Base-by-base conservation (phyloP, 2,113 vertebrate species). In the Istiophorus platypterus region DNA sequence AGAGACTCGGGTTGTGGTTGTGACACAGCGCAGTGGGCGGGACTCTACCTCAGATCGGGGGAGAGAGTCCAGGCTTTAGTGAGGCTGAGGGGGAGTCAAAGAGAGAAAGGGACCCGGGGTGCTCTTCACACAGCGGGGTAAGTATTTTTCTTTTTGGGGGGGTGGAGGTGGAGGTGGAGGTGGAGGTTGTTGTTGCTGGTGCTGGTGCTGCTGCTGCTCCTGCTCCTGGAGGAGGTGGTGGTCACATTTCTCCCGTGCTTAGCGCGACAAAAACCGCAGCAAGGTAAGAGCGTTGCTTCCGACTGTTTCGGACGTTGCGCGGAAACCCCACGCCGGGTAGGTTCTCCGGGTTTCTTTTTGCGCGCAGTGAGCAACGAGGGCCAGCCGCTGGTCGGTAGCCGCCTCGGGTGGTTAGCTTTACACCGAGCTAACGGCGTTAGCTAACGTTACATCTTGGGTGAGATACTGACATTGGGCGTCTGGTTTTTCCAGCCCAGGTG, bases 11-110 rank as follows among this genome's bases (percentile, higher is more conserved):
- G 82, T 76, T 69, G 72, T 82, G 90, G 89, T 74, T 80, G 73
- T 91, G 92, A 94, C 93, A 89, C 93, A 89, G 90, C 84, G 90
- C 85, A 84, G 93, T 91, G 93, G 95, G 95, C 94, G 95, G 94
- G 93, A 54, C 61, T 84, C 92, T 51, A 85, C 86, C 85, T 91
- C 93, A 85, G 93, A 92, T 91, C 92, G 90, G 91, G 90, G 93
- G 90, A 94, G 92, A 87, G 89, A 92, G 92, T 88, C 86, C 85
- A 80, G 91, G 91, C 92, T 85, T 87, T 81, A 83, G 80, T 89
- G 93, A 95, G 93, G 93, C 93, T 84, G 93, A 94, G 94, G 92
- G 93, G 90, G 93, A 93, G 90, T 86, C 85, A 84, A 51, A 82
- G 89, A 84, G 90, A 89, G 91, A 88, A 85, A 86, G 92, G 92